A percentile compares a stretch with the other conserved stretches of the same genome.
These are phyloP conservation scores for Eilema caniola DNA, from an alignment of 2,888 invertebrate species.

Conservation along the genomic window DNA sequence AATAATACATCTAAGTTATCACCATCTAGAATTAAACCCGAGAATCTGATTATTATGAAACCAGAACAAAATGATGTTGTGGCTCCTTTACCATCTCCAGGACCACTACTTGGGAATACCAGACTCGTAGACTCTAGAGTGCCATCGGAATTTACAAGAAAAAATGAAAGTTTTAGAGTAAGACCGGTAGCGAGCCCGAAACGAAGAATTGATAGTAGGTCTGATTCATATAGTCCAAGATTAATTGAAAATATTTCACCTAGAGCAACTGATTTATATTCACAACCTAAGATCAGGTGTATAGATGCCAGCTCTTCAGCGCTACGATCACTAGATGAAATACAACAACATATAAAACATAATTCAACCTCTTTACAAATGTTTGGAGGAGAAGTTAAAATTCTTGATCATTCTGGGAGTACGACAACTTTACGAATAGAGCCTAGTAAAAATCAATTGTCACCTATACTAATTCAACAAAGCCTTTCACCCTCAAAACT, in stretches of 20 bases:
- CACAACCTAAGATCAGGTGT: conserved; percentile 83
- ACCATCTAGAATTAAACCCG: conserved; percentile 81
- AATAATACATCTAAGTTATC: conserved; percentile 71
- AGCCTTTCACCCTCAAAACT: conserved; percentile 81
- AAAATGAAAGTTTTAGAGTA: conserved; percentile 71
- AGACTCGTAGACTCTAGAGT: conserved; percentile 90
- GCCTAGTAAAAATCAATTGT: conserved; percentile 86
- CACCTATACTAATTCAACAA: conserved; percentile 86
- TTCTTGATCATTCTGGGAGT: conserved; percentile 90
- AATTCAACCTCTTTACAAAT: conserved; percentile 87
- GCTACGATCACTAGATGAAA: conserved; percentile 86
- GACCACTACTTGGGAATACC: conserved; percentile 93
- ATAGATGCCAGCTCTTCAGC: conserved; percentile 80
- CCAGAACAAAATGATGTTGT: conserved; percentile 82
- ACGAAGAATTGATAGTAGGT: conserved; percentile 74
- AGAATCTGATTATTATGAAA: conserved; percentile 85
- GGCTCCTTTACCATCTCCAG: conserved; percentile 92
- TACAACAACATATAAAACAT: conserved; percentile 86
- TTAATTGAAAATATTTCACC: conserved; percentile 77
- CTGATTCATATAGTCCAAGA: conserved; percentile 78
- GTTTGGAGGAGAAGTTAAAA: conserved; percentile 93
- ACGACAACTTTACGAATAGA: conserved; percentile 91
- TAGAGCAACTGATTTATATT: conserved; percentile 75
- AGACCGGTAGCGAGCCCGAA: conserved; percentile 76
- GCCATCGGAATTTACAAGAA: conserved; percentile 77